Conservation (phyloP, 1,140 invertebrate genomes). For the Neotoxoptera formosana region DNA sequence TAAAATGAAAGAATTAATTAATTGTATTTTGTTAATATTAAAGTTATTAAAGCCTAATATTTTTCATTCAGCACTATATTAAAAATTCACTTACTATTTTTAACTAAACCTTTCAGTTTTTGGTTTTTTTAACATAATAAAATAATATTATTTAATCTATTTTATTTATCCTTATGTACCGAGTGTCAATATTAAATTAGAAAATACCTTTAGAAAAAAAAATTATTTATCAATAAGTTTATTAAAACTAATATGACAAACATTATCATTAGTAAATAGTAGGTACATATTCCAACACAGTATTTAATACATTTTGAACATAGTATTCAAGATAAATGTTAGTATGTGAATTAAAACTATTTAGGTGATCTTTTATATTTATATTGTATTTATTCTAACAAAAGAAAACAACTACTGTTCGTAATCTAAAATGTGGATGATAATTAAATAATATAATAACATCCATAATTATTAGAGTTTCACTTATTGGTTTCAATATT, state of each 20-base stretch:
- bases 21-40: background rate
- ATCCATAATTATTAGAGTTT: background rate
- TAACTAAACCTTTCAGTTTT: background rate
- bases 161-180: background rate
- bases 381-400: background rate
- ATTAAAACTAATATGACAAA: background rate
- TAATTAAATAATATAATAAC: background rate
- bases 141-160: background rate
- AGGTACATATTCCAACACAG: background rate
- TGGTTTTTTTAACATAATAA: background rate
- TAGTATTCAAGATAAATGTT: background rate
- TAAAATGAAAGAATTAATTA: background rate
- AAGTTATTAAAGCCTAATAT: background rate
- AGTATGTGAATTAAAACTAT: background rate
- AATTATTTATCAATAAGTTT: background rate
- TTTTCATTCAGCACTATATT: background rate
- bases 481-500: conserved; percentile 19
- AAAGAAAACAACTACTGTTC: background rate
- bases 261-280: background rate
- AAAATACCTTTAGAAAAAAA: background rate
- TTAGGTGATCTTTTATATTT: background rate
- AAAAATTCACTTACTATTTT: background rate
- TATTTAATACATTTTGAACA: background rate
- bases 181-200: background rate
- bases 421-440: background rate